Evolutionary conservation across 2,113 vertebrate species (phyloP), one percentile per base, ranked within the genome.

Genomic region (Stigmatopora argus): DNA sequence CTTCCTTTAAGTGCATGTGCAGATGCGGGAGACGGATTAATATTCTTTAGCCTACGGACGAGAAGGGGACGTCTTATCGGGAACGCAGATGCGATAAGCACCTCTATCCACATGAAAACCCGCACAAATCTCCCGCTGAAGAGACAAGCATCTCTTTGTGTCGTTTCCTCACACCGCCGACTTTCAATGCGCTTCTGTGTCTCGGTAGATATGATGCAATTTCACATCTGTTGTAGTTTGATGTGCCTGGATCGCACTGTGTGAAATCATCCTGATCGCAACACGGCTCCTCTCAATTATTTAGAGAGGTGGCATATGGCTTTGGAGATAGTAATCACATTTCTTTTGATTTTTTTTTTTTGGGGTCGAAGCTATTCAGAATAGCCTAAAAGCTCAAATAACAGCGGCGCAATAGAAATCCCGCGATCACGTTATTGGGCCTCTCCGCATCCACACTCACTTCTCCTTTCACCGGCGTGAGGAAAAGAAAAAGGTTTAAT

Each of bases 21-120:
- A 83, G 82, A 87, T 79, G 87, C 89, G 90, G 88, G 86, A 87
- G 89, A 87, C 69, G 90, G 89, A 92, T 92, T 91, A 92, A 92
- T 92, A 91, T 90, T 92, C 87, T 86, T 91, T 88, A 83, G 90
- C 90, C 90, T 85, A 80, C 83, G 87, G 90, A 90, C 84, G 84
- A 81, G 78, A 72, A 83, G 67, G 78, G 78, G 83, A 81, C 64
- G 83, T 86, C 87, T 88, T 88, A 90, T 92, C 89, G 73, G 89
- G 78, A 71, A 71, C 71, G 83, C 82, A 85, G 81, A 88, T 88
- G 85, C 74, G 81, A 87, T 89, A 88, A 90, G 84, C 85, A 89
- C 83, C 83, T 83, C 80, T 74, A 86, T 76, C 85, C 79, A 80
- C 47, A 58, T 76, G 81, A 85, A 89, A 88, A 86, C 75, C 82